Evolutionary conservation across 2,888 invertebrate genomes (phyloP).

Genomic region (Tiphia femorata): DNA sequence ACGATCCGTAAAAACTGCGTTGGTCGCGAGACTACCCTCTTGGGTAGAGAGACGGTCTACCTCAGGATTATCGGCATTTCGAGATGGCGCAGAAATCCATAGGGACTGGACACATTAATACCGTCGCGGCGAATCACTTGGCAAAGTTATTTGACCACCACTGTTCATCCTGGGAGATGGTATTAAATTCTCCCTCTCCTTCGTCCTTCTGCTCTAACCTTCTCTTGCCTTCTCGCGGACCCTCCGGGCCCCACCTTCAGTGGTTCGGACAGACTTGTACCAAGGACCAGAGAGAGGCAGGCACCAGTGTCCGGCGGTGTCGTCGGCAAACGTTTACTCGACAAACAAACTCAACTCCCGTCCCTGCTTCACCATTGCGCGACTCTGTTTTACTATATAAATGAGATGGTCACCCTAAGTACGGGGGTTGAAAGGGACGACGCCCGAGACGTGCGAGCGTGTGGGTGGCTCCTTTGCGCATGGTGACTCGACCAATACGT

Average conservation of each 20-base stretch:
- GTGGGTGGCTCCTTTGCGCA: slow-evolving; percentile 27
- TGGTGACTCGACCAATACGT: neutral
- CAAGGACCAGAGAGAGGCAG: slow-evolving; percentile 58
- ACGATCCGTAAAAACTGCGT: slow-evolving; percentile 8
- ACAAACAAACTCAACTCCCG: slow-evolving; percentile 66
- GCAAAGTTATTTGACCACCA: slow-evolving; percentile 67
- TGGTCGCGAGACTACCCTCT: no score
- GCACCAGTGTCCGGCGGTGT: slow-evolving; percentile 68
- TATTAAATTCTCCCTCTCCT: slow-evolving; percentile 60
- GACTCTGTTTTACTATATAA: slow-evolving; percentile 61
- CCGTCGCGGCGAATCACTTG: slow-evolving; percentile 60
- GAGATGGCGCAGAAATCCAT: slow-evolving; percentile 44
- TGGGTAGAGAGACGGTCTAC: slow-evolving; percentile 16
- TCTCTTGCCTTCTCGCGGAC: slow-evolving; percentile 10
- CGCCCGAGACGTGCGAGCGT: slow-evolving; percentile 41
- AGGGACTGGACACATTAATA: slow-evolving; percentile 54
- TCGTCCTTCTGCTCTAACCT: neutral
- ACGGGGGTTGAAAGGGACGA: slow-evolving; percentile 52
- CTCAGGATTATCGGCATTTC: slow-evolving; percentile 47
- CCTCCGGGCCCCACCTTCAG: slow-evolving; percentile 44
- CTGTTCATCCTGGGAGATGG: slow-evolving; percentile 65
- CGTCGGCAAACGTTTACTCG: slow-evolving; percentile 69
- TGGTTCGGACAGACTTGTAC: slow-evolving; percentile 63
- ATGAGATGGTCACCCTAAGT: slow-evolving; percentile 60
- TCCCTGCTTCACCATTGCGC: slow-evolving; percentile 49